These are phyloP conservation scores for Eutolmus rufibarbis DNA, from an alignment of 2,888 invertebrate species.

Conservation along the genomic window DNA sequence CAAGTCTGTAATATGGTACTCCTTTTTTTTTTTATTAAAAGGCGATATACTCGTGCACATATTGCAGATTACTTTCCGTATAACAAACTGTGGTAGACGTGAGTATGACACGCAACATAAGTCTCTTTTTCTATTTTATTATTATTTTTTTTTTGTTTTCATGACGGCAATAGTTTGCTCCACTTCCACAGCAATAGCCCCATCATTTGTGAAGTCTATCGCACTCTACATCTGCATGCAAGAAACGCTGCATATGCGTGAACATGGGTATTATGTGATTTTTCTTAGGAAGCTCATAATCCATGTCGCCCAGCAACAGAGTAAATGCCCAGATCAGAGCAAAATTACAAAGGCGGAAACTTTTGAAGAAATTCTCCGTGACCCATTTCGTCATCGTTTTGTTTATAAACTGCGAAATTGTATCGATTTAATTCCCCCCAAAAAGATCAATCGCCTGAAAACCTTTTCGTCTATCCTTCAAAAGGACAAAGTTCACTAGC, in stretches of 20 bases:
- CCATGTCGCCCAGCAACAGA: background rate
- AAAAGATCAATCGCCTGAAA: slow-evolving; percentile 25
- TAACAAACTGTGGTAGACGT: background rate
- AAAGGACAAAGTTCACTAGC: slow-evolving; percentile 13
- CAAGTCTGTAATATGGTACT: background rate
- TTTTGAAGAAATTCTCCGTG: background rate
- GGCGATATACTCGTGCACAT: background rate
- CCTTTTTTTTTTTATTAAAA: background rate
- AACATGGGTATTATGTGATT: background rate
- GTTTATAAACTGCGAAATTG: background rate
- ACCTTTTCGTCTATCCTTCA: slow-evolving; percentile 12
- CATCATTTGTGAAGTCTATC: background rate
- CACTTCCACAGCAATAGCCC: background rate
- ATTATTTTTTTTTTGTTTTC: background rate
- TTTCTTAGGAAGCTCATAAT: background rate
- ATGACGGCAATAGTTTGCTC: background rate
- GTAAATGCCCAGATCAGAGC: background rate
- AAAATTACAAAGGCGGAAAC: background rate
- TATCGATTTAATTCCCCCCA: background rate
- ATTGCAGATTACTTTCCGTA: background rate
- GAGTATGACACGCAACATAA: background rate
- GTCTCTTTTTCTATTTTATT: background rate
- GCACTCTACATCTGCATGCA: background rate
- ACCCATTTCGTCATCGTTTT: slow-evolving; percentile 6
- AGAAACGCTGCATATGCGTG: background rate